phyloP scores from a whole-genome alignment of 2,888 invertebrate genomes.

The Clepsis dumicolana region DNA sequence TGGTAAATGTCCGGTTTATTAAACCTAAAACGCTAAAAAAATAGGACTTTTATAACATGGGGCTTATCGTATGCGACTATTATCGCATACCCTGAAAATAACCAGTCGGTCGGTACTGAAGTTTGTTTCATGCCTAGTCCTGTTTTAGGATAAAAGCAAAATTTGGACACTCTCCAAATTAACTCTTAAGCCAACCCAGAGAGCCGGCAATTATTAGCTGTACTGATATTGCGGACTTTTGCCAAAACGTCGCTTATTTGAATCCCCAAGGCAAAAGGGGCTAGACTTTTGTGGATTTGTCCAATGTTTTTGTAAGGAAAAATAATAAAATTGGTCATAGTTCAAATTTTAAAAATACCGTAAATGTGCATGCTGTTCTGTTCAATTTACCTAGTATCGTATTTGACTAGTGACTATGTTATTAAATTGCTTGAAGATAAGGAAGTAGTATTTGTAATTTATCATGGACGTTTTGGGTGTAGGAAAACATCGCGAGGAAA shows the following conservation, averaged over 20 bases:
- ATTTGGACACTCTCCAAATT: slow-evolving; percentile 80
- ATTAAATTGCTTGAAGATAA: too few species aligned
- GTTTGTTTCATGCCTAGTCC: slow-evolving; percentile 56
- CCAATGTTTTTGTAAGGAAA: background rate
- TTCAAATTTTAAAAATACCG: too few species aligned
- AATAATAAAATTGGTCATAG: too few species aligned
- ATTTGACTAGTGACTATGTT: too few species aligned
- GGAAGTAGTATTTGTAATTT: too few species aligned
- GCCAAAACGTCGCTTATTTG: slow-evolving; percentile 11
- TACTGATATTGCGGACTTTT: slow-evolving; percentile 59
- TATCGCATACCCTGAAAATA: slow-evolving; percentile 5
- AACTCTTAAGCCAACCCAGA: slow-evolving; percentile 70
- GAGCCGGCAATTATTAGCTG: slow-evolving; percentile 69
- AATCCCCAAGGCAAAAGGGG: background rate
- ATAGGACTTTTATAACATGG: too few species aligned
- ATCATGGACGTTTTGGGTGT: too few species aligned
- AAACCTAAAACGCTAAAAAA: too few species aligned
- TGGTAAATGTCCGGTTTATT: too few species aligned
- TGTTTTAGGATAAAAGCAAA: slow-evolving; percentile 74
- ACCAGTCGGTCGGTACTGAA: slow-evolving; percentile 22
- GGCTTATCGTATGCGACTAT: background rate
- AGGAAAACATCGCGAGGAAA: too few species aligned
- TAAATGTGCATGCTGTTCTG: too few species aligned
- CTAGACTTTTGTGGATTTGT: background rate
- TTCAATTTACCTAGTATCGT: too few species aligned